These are phyloP conservation scores for Nicator chloris DNA, from an alignment of 2,113 vertebrate genomes.

Conservation along the genomic window DNA sequence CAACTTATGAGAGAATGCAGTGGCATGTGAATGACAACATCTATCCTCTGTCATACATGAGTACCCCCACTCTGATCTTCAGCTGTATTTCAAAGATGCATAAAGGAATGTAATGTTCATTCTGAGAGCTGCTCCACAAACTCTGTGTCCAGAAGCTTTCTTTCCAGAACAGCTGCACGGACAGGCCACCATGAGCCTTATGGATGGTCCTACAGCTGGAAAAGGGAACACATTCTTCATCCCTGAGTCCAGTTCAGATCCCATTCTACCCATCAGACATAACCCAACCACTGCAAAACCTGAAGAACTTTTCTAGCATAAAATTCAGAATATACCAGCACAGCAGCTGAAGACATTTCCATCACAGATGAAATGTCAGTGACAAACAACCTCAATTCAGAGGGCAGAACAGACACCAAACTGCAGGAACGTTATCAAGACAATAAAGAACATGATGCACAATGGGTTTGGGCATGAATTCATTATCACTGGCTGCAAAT, in stretches of 20 bases:
- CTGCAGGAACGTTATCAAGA: not conserved
- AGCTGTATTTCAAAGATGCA: not conserved
- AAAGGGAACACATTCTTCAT: not conserved
- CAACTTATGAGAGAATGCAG: not conserved
- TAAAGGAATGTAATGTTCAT: not conserved
- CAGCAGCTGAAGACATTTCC: not conserved
- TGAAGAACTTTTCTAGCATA: not conserved
- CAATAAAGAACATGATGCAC: not conserved
- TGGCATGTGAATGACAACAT: not conserved
- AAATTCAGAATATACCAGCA: not conserved
- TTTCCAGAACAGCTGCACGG: not conserved
- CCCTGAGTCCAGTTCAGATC: not conserved
- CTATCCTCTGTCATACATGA: not conserved
- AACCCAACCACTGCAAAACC: not conserved
- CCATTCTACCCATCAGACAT: not conserved
- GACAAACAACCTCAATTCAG: not conserved
- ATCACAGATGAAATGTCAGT: not conserved
- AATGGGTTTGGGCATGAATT: not conserved
- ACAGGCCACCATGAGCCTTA: not conserved
- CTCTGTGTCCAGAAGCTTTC: not conserved
- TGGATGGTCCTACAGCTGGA: not conserved
- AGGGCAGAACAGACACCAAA: accelerated
- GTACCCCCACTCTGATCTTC: not conserved
- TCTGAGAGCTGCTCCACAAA: not conserved
- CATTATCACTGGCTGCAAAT: not conserved